Evolutionary conservation across 2,797 vertebrate species (phyloP).

Genomic region (Phrynocephalus forsythii): DNA sequence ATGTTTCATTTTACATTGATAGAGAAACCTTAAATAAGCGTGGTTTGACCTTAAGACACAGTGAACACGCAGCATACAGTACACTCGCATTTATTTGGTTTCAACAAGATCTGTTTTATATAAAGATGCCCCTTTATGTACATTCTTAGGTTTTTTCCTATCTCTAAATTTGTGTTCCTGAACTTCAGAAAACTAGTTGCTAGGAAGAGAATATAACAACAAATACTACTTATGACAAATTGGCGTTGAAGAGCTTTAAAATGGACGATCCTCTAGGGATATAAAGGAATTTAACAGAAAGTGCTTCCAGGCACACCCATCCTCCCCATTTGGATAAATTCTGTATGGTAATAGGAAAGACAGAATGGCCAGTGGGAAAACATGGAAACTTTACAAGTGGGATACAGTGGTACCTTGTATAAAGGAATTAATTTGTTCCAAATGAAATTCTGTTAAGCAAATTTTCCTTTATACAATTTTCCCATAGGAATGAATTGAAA

Average conservation of each 20-base stretch:
- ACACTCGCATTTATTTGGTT: constrained; percentile 5
- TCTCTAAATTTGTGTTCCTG: background rate
- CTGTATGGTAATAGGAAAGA: background rate
- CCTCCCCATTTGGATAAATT: background rate
- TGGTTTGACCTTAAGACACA: background rate
- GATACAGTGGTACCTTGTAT: background rate
- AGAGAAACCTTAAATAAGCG: background rate
- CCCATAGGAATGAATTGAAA: too few relatives aligned
- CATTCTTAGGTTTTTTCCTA: background rate
- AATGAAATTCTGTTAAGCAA: too few relatives aligned
- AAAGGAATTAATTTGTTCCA: too few relatives aligned
- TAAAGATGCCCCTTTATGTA: background rate
- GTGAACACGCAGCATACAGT: background rate
- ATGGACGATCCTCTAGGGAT: background rate
- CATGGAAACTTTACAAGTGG: background rate
- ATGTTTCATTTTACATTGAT: background rate
- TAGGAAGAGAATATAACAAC: background rate
- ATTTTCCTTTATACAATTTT: too few relatives aligned
- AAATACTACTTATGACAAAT: background rate
- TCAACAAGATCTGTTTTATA: constrained; percentile 1
- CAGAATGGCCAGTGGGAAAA: background rate
- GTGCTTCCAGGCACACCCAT: background rate
- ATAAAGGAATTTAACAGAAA: background rate
- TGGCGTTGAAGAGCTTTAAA: background rate
- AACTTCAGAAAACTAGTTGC: background rate